These are phyloP conservation scores for Cliona cf. orientalis DNA, from an alignment of 37 sponge, comb jelly and placozoan genomes.

Conservation along the genomic window DNA sequence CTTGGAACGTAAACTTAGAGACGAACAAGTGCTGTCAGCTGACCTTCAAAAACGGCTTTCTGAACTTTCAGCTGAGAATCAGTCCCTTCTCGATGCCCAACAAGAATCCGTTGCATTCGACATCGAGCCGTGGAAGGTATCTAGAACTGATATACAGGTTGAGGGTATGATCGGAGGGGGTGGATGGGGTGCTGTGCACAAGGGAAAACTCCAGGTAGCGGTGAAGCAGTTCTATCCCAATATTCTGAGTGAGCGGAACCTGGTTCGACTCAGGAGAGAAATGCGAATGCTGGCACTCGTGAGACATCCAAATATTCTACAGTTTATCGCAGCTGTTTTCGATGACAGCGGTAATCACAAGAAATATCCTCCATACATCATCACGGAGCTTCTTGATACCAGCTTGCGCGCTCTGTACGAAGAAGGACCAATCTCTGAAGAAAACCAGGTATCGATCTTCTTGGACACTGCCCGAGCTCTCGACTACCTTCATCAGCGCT, in stretches of 20 bases:
- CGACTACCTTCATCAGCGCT: constrained; percentile 67
- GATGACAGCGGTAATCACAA: not conserved
- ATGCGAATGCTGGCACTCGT: constrained; percentile 47
- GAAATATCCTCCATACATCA: constrained; percentile 34
- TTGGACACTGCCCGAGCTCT: constrained; percentile 67
- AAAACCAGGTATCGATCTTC: constrained; percentile 13
- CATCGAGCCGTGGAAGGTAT: not conserved
- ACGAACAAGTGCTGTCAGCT: too few species aligned
- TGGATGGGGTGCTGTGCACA: constrained; percentile 61
- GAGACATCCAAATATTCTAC: constrained; percentile 68
- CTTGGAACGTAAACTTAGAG: too few species aligned
- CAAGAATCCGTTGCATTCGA: too few species aligned
- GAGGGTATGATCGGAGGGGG: constrained; percentile 53
- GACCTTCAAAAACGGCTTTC: too few species aligned
- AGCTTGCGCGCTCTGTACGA: constrained; percentile 47
- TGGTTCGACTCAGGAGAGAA: constrained; percentile 47
- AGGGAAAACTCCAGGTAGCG: constrained; percentile 67
- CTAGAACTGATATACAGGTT: not conserved
- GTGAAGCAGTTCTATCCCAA: constrained; percentile 60
- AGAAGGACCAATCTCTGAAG: not conserved
- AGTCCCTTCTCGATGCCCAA: too few species aligned
- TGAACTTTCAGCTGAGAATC: too few species aligned
- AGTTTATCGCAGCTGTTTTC: constrained; percentile 62
- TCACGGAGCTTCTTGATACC: constrained; percentile 73
- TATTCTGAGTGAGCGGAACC: constrained; percentile 7